These are phyloP conservation scores for Sorex maritimensis DNA, from an alignment of 2,797 vertebrate genomes.

Conservation along the genomic window DNA sequence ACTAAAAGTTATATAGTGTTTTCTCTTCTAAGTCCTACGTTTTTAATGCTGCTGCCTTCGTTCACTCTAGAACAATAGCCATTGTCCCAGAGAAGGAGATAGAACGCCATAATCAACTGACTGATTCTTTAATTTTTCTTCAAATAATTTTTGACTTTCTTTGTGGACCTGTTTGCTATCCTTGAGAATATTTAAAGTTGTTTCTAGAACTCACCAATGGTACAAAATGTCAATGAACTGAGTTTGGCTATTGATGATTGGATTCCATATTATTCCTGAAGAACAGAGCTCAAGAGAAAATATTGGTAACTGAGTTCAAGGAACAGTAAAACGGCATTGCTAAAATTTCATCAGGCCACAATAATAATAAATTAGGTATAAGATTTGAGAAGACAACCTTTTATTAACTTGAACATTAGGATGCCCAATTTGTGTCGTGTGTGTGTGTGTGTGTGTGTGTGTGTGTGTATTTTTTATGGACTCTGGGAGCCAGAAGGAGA, in stretches of 20 bases:
- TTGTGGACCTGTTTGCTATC: neutral
- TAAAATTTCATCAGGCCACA: neutral
- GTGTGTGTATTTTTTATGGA: neutral
- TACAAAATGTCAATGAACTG: neutral
- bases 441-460: no score
- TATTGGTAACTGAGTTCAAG: neutral
- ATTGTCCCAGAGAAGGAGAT: neutral
- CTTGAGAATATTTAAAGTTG: neutral
- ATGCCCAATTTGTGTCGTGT: neutral
- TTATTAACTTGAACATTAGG: neutral
- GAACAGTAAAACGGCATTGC: neutral
- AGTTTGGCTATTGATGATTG: conserved; percentile 9
- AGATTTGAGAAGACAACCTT: neutral
- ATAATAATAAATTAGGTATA: conserved; percentile 1
- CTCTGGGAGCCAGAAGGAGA: neutral
- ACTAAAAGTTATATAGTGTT: neutral
- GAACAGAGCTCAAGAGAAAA: neutral
- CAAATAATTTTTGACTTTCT: neutral
- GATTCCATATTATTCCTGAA: neutral
- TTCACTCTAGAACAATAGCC: neutral
- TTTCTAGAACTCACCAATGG: neutral
- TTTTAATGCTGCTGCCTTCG: neutral
- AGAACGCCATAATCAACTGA: neutral
- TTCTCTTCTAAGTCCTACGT: neutral
- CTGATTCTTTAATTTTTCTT: neutral